phyloP scores from a whole-genome alignment of 1,140 invertebrate genomes.

The Adoxophyes honmai region DNA sequence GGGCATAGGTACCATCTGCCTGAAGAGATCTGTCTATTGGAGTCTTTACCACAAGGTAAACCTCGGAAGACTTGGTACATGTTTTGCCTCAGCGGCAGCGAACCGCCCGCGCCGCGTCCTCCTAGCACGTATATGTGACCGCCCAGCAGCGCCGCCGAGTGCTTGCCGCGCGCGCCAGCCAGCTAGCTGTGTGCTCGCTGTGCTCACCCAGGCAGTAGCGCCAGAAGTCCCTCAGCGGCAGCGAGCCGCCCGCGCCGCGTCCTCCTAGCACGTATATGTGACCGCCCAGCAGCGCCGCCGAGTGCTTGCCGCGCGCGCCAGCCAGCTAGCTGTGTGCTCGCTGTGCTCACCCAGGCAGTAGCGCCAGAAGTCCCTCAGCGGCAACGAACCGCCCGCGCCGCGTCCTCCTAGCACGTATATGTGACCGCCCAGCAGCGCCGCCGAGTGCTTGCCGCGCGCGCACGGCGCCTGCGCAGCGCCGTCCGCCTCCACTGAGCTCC shows the following conservation, averaged over 20 bases:
- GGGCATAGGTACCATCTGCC: no score
- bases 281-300: neutral
- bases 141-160: neutral
- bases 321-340: neutral
- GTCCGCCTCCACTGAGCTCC: conserved; percentile 47
- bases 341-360: conserved; percentile 85
- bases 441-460: conserved; percentile 88
- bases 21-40: no score
- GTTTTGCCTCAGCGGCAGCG: neutral
- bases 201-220: conserved; percentile 87
- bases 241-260: neutral
- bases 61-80: no score
- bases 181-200: neutral
- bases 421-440: conserved; percentile 84
- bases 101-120: neutral
- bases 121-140: neutral
- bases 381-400: conserved; percentile 84
- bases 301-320: neutral
- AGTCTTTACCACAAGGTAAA: no score
- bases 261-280: neutral
- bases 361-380: conserved; percentile 91
- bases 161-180: neutral
- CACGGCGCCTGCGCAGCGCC: conserved; percentile 65
- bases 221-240: conserved; percentile 83
- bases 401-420: conserved; percentile 90